These are phyloP conservation scores for Drosophila kanapiae DNA, from an alignment of 1,140 invertebrate genomes.

Conservation along the genomic window DNA sequence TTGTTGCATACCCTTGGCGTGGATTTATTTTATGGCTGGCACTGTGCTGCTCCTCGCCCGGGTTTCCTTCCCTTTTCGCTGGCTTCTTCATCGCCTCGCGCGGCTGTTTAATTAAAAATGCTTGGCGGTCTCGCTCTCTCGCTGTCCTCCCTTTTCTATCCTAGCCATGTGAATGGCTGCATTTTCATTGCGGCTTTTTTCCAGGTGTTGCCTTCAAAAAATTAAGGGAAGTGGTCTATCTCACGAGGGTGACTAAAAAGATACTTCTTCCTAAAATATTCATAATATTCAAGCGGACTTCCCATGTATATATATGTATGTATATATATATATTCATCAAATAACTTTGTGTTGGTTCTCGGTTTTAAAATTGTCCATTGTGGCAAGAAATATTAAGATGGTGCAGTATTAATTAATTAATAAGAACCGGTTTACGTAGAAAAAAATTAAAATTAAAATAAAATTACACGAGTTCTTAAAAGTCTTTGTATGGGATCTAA, in stretches of 20 bases:
- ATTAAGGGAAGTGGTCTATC: conserved; percentile 20
- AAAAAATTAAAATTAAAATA: no score
- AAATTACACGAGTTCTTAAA: no score
- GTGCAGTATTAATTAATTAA: neutral
- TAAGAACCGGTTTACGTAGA: no score
- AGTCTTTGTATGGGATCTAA: no score
- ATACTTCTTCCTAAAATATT: conserved; percentile 18
- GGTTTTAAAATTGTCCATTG: neutral
- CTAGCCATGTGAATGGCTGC: conserved; percentile 20
- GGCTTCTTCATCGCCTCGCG: conserved; percentile 18
- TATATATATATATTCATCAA: neutral
- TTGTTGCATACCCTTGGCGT: conserved; percentile 77
- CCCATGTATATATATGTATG: neutral
- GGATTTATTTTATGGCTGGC: conserved; percentile 74
- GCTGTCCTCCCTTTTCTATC: conserved; percentile 16
- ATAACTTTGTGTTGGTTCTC: neutral
- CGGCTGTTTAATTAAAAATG: conserved; percentile 78
- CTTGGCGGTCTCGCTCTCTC: conserved; percentile 40
- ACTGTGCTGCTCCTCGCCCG: conserved; percentile 28
- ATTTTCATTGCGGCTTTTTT: conserved; percentile 34
- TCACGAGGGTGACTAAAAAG: conserved; percentile 10
- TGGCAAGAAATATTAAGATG: neutral
- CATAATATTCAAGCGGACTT: neutral
- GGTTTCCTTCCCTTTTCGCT: conserved; percentile 26
- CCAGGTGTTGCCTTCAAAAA: conserved; percentile 54